Evolutionary conservation across 2,888 invertebrate genomes (phyloP).

Genomic region (Tipula helvola): DNA sequence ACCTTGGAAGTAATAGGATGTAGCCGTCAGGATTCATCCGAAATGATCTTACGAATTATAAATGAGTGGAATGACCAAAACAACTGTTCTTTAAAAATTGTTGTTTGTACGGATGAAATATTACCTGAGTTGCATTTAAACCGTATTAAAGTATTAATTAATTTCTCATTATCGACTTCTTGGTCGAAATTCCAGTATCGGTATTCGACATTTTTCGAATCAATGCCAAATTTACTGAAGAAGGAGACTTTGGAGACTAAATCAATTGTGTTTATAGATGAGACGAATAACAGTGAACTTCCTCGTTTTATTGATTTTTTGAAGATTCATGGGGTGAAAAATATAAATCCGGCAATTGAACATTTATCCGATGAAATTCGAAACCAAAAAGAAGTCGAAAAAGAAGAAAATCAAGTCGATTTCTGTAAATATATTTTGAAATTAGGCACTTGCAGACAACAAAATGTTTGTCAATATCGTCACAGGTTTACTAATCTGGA

Average conservation of each 20-base stretch:
- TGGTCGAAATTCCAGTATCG: not conserved
- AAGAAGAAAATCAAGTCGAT: not conserved
- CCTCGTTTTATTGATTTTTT: not conserved
- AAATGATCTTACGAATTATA: not conserved
- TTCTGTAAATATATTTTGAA: conserved; percentile 4
- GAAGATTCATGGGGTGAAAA: not conserved
- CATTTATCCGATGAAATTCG: not conserved
- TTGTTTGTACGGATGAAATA: not conserved
- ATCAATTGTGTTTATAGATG: not conserved
- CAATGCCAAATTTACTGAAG: not conserved
- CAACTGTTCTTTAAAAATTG: not conserved
- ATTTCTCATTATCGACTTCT: not conserved
- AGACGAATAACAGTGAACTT: not conserved
- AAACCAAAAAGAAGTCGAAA: not conserved
- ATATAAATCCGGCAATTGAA: not conserved
- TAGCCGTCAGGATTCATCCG: not conserved
- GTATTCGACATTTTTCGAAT: not conserved
- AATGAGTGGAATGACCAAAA: not conserved
- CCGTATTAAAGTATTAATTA: not conserved
- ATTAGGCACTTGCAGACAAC: not conserved
- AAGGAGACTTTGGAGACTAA: not conserved
- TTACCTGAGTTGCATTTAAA: not conserved
- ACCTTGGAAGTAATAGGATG: not conserved
- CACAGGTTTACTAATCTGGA: not conserved
- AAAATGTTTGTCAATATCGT: not conserved